These are phyloP conservation scores for Tretioscincus oriximinensis DNA, from an alignment of 2,113 vertebrate species.

Conservation along the genomic window DNA sequence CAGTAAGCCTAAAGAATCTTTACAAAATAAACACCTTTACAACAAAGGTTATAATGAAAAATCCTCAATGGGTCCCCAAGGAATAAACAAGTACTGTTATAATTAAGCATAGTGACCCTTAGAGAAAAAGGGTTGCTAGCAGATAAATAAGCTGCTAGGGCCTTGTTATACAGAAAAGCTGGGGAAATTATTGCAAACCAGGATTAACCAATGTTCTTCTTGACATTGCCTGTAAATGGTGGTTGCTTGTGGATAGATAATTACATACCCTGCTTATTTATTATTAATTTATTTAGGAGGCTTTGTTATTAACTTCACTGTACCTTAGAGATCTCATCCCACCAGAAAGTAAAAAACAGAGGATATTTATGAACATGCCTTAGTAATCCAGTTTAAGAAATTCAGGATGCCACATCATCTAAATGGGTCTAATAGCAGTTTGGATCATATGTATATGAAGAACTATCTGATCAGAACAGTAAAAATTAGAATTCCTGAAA, in stretches of 20 bases:
- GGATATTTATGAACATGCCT: background rate
- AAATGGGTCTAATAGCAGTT: too few relatives aligned
- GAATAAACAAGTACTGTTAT: constrained; percentile 42
- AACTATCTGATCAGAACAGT: too few relatives aligned
- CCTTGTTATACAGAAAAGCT: constrained; percentile 45
- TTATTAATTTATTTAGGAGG: background rate
- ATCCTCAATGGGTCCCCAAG: constrained; percentile 44
- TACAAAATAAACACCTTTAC: constrained; percentile 24
- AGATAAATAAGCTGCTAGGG: constrained; percentile 55
- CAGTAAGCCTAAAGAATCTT: constrained; percentile 23
- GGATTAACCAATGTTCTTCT: constrained; percentile 51
- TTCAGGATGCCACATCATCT: too few relatives aligned
- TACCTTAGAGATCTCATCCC: constrained; percentile 25
- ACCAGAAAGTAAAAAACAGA: constrained; percentile 24
- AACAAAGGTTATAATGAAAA: constrained; percentile 43
- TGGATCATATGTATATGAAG: too few relatives aligned
- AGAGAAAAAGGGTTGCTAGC: constrained; percentile 30
- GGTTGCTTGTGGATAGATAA: constrained; percentile 55
- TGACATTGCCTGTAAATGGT: constrained; percentile 50
- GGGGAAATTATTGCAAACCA: constrained; percentile 49
- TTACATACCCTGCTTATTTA: background rate
- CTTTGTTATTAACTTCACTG: constrained; percentile 45
- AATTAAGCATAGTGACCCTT: constrained; percentile 56
- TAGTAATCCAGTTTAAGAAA: too few relatives aligned
- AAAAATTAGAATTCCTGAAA: too few relatives aligned